Base-by-base conservation (phyloP, 1,140 invertebrate genomes). In the Myzus persicae region DNA sequence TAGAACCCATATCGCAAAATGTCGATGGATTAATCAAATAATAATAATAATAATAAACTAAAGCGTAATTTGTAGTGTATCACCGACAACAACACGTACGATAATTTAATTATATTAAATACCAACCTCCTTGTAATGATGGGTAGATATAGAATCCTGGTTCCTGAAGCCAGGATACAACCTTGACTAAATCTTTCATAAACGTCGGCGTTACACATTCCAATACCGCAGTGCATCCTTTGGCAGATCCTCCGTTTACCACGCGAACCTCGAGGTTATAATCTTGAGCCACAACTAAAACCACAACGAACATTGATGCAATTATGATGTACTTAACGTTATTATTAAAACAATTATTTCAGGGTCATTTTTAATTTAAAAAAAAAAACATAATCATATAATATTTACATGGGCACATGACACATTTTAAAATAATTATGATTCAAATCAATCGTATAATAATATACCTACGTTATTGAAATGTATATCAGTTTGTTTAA, bases 91-190 rank as follows among this genome's bases (percentile, higher is more conserved):
- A n/a, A n/a, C 31, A 67, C 14, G n/a, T 18, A n/a, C n/a, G 4
- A n/a, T 44, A 31, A 85, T 14, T 85, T 22, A 1, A 24, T 5
- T 8, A 67, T 9, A 8, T 82, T 76, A n/a, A 82, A 40, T 36
- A 93, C 95, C 96, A 96, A 97, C 97, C 97, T 96, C 97, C 97
- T 96, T 97, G 97, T 90, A 97, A 95, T 90, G 97, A 97, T 93
- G 97, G 97, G 94, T 97, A 97, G 94, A 97, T 97, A 95, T 97
- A 97, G 95, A 97, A 97, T 82, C 96, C 96, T 46, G 97, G 96
- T 94, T 98, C 98, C 95, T 96, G 97, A 94, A 97, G 96, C 98
- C 98, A 98, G 44, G 97, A 97, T 82, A 97, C 97, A 46, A 98
- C 97, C 94, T 97, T 96, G 91, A 98, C 97, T 95, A 98, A 96